Evolutionary conservation across 2,888 invertebrate genomes (phyloP), one percentile per base, ranked within the genome.

Genomic region (Phasia obesa): DNA sequence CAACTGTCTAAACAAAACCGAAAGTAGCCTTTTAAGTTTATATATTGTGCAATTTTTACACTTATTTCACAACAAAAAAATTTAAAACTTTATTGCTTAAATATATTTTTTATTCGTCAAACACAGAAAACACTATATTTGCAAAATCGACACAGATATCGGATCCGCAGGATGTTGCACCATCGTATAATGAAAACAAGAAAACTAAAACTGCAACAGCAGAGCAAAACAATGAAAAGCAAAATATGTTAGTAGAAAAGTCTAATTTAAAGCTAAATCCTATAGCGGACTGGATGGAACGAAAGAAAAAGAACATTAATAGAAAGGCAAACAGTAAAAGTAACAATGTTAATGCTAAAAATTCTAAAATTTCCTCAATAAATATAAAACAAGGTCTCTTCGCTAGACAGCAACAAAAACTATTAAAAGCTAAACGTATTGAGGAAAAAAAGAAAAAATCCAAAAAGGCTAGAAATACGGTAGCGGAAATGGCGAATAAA

Each of bases 401-500:
- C 79, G 85, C 70, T 2, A 88, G 88, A 74, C 87, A 88, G 47
- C 85, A 84, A 47, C 86, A 86, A 15, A 91, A 89, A 79, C 70
- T 90, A 13, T 86, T 87, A 31, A 87, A 88, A 76, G 84, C 87
- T 4, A 86, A 88, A 64, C 88, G 87, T 23, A 57, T 88, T 15
- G 87, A 86, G 13, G 84, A 85, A 6, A 91, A 90, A 74, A 88
- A 87, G 42, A 86, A 87, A 59, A 91, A 89, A 79, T 87, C 90
- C 0, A 88, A 87, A 80, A 85, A 84, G 3, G 88, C 84, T 2
- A 87, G 82, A 64, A 77, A 25, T 1, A 6, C 4, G 0, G 51
- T 53, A 0, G 44, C 57, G 11, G 19, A 44, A 27, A 57, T 74
- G 62, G 85, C 78, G 35, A 73, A 70, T 84, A 71, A 84, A 31